Base-by-base conservation (phyloP, 2,113 vertebrate genomes). In the Myxocyprinus asiaticus region DNA sequence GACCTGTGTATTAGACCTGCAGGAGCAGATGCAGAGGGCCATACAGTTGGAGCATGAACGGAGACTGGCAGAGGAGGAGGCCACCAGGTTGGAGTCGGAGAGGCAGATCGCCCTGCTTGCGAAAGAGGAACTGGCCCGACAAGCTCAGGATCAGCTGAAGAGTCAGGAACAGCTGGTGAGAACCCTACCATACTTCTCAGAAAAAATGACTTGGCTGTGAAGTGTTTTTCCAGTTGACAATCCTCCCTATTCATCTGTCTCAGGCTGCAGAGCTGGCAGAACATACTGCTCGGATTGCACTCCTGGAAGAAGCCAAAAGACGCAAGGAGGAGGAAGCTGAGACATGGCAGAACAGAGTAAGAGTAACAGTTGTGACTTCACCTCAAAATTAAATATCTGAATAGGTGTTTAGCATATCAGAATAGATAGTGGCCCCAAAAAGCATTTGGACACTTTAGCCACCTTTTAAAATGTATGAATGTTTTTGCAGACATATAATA, bases 61-160 rank as follows among this genome's bases (percentile, higher is more conserved):
- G 79, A 89, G 81, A 82, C 90, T 92, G 22, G 96, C 95, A 0
- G 94, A 96, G 87, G 88, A 94, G 2, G 96, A 98, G 84, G 95
- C 96, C 0, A 92, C 94, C 63, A 94, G 95, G 9, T 89, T 99
- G 84, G 97, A 98, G 91, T 87, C 90, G 0, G 96, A 98, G 51
- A 95, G 96, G 1, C 86, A 98, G 88, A 92, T 92, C 0, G 97
- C 95, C 4, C 90, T 98, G 80, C 90, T 92, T 67, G 96, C 96
- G 83, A 98, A 98, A 85, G 97, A 98, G 62, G 96, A 98, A 83
- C 92, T 99, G 84, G 95, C 96, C 63, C 91, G 87, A 51, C 94
- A 96, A 75, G 91, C 94, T 0, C 91, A 90, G 66, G 91, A 93
- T 83, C 97, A 98, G 88, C 94, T 93, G 69, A 96, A 96, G 91